phyloP scores from a whole-genome alignment of 2,888 invertebrate genomes.

The Athalia cordata region DNA sequence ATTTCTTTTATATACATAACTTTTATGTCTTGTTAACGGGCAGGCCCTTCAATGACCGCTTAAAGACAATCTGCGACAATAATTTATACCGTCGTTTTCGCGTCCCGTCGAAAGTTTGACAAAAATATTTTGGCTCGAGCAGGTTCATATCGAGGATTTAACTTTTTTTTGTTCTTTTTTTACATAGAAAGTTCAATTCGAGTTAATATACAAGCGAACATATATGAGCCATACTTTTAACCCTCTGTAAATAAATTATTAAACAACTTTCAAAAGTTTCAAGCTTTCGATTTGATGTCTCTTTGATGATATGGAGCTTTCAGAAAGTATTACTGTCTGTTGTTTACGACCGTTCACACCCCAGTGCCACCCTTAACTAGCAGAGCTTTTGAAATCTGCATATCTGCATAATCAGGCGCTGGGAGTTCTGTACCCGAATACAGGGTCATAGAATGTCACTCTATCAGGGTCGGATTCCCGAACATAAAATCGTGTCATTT shows the following conservation, averaged over 20 bases:
- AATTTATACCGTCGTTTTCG: conserved; percentile 21
- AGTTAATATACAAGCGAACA: too few species aligned
- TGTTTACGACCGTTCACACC: conserved; percentile 61
- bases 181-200: too few species aligned
- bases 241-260: too few species aligned
- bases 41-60: conserved; percentile 37
- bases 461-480: neutral
- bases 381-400: conserved; percentile 43
- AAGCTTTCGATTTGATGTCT: conserved; percentile 26
- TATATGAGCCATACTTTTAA: too few species aligned
- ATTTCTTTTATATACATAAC: neutral
- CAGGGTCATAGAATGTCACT: conserved; percentile 24
- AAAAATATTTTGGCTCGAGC: neutral
- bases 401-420: conserved; percentile 44
- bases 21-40: conserved; percentile 36
- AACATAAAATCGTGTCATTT: neutral
- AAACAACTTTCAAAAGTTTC: neutral
- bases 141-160: too few species aligned
- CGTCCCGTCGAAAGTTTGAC: conserved; percentile 20
- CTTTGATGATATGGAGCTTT: neutral
- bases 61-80: conserved; percentile 20
- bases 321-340: conserved; percentile 46
- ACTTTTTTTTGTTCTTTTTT: too few species aligned
- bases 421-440: conserved; percentile 5
- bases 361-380: conserved; percentile 44